These are phyloP conservation scores for Hippocampus kuda DNA, from an alignment of 2,797 vertebrate genomes.

Conservation along the genomic window DNA sequence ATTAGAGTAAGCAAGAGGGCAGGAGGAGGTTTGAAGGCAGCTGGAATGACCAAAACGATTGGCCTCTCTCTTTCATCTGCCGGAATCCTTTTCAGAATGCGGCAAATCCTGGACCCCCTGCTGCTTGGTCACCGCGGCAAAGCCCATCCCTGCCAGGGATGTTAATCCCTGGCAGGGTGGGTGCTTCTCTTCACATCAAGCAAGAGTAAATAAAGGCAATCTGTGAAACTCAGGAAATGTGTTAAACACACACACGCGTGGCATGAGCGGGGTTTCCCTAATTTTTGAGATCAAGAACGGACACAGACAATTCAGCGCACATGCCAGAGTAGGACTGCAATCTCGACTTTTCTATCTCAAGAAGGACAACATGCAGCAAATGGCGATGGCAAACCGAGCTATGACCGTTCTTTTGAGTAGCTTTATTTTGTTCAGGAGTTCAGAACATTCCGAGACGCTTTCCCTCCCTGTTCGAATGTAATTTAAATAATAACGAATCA, in stretches of 20 bases:
- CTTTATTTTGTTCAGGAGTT: not conserved
- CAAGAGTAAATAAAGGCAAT: constrained; percentile 31
- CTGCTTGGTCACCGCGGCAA: constrained; percentile 36
- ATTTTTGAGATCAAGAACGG: not conserved
- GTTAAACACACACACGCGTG: not conserved
- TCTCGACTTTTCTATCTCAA: not conserved
- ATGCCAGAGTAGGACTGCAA: no score
- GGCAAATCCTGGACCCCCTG: constrained; percentile 45
- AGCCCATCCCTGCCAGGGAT: constrained; percentile 36
- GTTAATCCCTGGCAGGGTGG: no score
- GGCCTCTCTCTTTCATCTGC: constrained; percentile 35
- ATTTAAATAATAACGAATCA: not conserved
- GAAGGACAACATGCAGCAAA: not conserved
- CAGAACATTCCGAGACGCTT: no score
- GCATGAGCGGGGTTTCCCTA: not conserved
- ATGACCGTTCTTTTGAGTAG: not conserved
- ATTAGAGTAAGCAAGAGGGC: constrained; percentile 33
- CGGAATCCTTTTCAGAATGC: constrained; percentile 34
- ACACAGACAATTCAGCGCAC: not conserved
- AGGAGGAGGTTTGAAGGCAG: constrained; percentile 28
- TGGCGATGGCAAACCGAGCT: not conserved
- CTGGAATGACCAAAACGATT: constrained; percentile 42
- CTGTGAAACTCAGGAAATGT: constrained; percentile 26
- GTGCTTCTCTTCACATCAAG: constrained; percentile 39
- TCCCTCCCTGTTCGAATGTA: not conserved